Percentiles rank a stretch among this genome's conserved stretches.
Conservation (phyloP, 2,888 invertebrate genomes). For the Troglohyphantes excavatus region DNA sequence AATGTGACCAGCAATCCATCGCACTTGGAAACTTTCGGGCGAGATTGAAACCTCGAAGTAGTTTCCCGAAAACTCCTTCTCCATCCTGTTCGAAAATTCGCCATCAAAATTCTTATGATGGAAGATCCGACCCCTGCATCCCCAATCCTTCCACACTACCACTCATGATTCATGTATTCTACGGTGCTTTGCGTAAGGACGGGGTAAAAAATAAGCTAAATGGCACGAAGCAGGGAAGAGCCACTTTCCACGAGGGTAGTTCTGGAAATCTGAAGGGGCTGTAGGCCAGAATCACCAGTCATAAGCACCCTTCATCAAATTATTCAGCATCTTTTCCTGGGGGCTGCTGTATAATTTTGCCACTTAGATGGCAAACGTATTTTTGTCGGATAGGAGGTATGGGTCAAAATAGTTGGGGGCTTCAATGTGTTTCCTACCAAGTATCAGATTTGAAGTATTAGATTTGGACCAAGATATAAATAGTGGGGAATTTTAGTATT, state of each 20-base stretch:
- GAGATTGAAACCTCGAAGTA: background rate
- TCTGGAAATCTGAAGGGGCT: conserved; percentile 16
- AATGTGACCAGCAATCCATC: background rate
- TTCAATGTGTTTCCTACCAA: background rate
- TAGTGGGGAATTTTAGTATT: no score
- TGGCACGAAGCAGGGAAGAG: conserved; percentile 42
- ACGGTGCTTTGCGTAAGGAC: conserved; percentile 48
- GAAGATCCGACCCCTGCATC: background rate
- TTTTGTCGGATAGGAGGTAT: conserved; percentile 23
- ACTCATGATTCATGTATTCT: conserved; percentile 68
- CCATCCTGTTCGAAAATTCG: conserved; percentile 23
- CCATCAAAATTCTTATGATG: conserved; percentile 41
- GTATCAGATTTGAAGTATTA: background rate
- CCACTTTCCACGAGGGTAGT: conserved; percentile 54
- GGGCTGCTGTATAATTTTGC: conserved; percentile 71
- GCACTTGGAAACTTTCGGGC: background rate
- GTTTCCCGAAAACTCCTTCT: background rate
- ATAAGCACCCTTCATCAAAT: conserved; percentile 75
- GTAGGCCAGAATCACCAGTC: conserved; percentile 71
- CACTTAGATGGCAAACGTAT: conserved; percentile 53
- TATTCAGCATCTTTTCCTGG: conserved; percentile 60
- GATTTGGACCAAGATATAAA: background rate
- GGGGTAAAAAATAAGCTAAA: conserved; percentile 51
- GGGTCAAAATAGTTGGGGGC: background rate
- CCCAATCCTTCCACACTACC: conserved; percentile 39